Base-by-base conservation (phyloP, 2,113 vertebrate genomes). In the Mola mola region DNA sequence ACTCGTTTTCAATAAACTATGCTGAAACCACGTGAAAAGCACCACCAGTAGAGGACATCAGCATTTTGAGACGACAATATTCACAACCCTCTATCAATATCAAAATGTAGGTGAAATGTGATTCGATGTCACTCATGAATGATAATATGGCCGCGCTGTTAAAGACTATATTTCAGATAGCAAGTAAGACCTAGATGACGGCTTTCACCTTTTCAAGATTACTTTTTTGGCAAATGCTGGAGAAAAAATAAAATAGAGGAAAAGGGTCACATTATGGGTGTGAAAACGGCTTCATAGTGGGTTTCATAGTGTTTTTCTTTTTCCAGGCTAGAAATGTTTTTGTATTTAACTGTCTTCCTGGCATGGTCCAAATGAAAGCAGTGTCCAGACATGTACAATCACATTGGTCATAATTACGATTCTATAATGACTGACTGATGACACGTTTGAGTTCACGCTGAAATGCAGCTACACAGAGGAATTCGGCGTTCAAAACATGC, bases 191-290 rank as follows among this genome's bases (percentile, higher is more conserved):
- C 5, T 19, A 12, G 64, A 68, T 36, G 78, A 46, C 75, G 75
- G 60, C 47, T 60, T 56, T 51, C 46, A 28, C 59, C 29, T 41
- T 64, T 80, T 66, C 22, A 52, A 75, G 43, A 83, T 76, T 63
- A 79, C 53, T 79, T 81, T n/a, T 82, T 75, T 75, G 75, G 77
- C 51, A 61, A 78, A 79, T 73, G 8, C n/a, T n/a, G 37, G 7
- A 9, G 37, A 19, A 36, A 72, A 20, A 36, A 50, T 47, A 31
- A 67, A 42, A 31, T 2, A 8, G 41, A 19, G 21, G 15, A 25
- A 40, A 34, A 3, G 21, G 19, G 42, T 73, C 34, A 46, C 42
- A 64, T 64, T 68, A 48, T 53, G 37, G 8, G 20, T 17, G 48
- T 26, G 37, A 71, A 71, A 64, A 68, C 62, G 21, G 13, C 47